Evolutionary conservation across 1,140 invertebrate genomes (phyloP).

Genomic region (Caenorhabditis briggsae): DNA sequence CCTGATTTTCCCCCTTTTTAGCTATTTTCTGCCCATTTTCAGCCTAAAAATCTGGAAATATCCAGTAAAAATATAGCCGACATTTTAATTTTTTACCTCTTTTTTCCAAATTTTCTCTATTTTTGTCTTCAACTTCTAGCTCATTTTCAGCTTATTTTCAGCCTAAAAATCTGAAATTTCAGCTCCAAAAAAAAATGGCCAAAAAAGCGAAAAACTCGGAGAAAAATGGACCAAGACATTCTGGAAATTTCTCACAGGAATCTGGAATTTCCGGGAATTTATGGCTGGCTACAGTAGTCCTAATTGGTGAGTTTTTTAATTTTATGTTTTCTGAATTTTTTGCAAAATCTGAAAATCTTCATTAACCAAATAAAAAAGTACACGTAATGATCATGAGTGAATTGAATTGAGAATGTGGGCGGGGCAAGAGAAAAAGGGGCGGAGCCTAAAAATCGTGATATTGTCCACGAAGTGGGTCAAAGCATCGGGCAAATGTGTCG

Average conservation of each 20-base stretch:
- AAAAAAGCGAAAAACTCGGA: not conserved
- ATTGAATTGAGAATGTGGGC: not conserved
- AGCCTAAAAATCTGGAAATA: not conserved
- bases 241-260: not conserved
- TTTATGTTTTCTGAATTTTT: not conserved
- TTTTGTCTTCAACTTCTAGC: too few relatives aligned
- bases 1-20: too few relatives aligned
- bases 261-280: not conserved
- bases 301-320: not conserved
- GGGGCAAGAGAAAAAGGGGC: not conserved
- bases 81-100: too few relatives aligned
- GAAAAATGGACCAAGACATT: not conserved
- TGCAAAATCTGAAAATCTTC: not conserved
- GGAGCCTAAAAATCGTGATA: slow-evolving; percentile 37
- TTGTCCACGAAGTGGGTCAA: slow-evolving; percentile 56
- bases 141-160: not conserved
- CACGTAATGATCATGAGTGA: slow-evolving; percentile 7
- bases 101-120: too few relatives aligned
- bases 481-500: slow-evolving; percentile 59
- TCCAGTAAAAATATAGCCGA: too few relatives aligned
- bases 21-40: not conserved
- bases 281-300: not conserved
- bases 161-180: not conserved
- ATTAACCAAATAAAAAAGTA: not conserved
- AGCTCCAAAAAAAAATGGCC: not conserved